Evolutionary conservation across 2,113 vertebrate species (phyloP), one percentile per base, ranked within the genome.

Genomic region (Coryphaenoides rupestris): DNA sequence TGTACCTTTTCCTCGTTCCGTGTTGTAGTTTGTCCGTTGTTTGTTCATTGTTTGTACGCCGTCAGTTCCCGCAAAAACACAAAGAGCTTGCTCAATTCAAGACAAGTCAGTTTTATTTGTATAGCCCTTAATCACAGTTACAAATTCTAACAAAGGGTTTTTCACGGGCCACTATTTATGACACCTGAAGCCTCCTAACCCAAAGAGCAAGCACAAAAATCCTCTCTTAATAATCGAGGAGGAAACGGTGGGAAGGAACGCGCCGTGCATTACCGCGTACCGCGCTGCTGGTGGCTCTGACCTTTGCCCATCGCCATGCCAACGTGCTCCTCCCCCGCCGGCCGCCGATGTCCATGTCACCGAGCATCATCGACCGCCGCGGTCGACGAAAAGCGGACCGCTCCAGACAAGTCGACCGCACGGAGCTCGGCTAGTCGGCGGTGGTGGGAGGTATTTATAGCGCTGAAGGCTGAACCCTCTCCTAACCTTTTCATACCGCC

Each of bases 331-430:
- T 68, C 72, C 78, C 83, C 83, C 80, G 66, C 73, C 81, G 82
- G 87, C 80, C 80, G 84, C 73, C 82, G 86, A 80, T 84, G 84
- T 79, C 73, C 82, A 80, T 87, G 85, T 88, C 87, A 88, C 74
- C 79, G 72, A 78, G 28, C 65, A 86, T 88, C 82, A 88, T 68
- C 70, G 28, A 60, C n/a, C n/a, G n/a, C n/a, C 70, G 74, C 60
- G 63, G 59, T 73, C 68, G 75, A 53, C 80, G 70, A 72, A 55
- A 26, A 68, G 76, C 74, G 62, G 21, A 19, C 67, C 74, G 64
- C 68, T 70, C 23, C 22, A 69, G 63, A 77, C 76, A 72, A 54
- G 52, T 40, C 77, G 62, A 72, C 33, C 33, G 9, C 33, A 40
- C 54, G 19, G 66, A 65, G 33, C 65, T 28, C 55, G 55, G n/a